These are phyloP conservation scores for Cromileptes altivelis DNA, from an alignment of 2,113 vertebrate genomes.

Conservation along the genomic window DNA sequence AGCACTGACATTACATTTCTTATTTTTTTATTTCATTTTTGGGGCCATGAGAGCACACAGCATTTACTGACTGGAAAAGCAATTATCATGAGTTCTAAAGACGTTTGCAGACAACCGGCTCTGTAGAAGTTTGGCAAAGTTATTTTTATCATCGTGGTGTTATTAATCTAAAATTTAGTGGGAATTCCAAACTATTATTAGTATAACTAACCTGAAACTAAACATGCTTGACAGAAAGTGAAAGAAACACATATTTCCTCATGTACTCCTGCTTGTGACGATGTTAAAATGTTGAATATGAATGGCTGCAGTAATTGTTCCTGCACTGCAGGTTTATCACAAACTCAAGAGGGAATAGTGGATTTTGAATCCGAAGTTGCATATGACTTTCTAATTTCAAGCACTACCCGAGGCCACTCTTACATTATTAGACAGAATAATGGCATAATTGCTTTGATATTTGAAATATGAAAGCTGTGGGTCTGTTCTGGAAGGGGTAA, in stretches of 20 bases:
- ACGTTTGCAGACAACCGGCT: constrained; percentile 37
- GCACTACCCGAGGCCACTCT: constrained; percentile 20
- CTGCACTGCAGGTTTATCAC: constrained; percentile 31
- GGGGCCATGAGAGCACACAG: constrained; percentile 41
- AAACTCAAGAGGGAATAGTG: not conserved
- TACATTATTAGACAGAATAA: constrained; percentile 44
- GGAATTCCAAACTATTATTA: not conserved
- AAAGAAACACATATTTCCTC: not conserved
- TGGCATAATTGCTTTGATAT: constrained; percentile 57
- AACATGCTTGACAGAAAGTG: not conserved
- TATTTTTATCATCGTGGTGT: constrained; percentile 17
- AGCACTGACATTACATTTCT: constrained; percentile 60
- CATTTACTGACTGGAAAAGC: constrained; percentile 51
- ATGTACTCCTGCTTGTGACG: not conserved
- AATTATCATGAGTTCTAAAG: constrained; percentile 62
- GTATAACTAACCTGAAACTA: constrained; percentile 5
- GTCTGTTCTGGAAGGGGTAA: constrained; percentile 11
- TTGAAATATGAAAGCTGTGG: constrained; percentile 38
- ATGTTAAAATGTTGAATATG: not conserved
- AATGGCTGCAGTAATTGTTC: not conserved
- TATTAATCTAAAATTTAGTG: constrained; percentile 24
- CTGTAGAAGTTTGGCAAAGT: constrained; percentile 25
- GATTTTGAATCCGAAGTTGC: constrained; percentile 21
- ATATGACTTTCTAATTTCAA: constrained; percentile 33
- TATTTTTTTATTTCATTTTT: constrained; percentile 37